Conservation (phyloP, 2,888 invertebrate species). For the Meta bourneti region DNA sequence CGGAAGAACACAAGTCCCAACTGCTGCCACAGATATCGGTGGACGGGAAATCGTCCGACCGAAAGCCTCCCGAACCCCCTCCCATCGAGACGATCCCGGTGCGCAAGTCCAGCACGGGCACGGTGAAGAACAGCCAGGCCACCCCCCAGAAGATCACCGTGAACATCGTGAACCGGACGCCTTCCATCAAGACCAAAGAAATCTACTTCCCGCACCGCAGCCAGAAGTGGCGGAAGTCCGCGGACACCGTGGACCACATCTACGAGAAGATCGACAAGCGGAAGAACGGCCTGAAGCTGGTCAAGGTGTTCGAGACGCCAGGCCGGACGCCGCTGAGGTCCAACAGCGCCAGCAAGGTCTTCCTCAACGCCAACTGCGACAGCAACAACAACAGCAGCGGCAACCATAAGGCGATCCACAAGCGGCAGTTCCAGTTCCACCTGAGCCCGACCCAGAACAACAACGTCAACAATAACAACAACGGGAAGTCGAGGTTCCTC, state of each 20-base stretch:
- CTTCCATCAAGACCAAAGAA: constrained; percentile 69
- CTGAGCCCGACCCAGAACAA: constrained; percentile 47
- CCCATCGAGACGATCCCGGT: constrained; percentile 93
- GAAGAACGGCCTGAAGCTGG: constrained; percentile 52
- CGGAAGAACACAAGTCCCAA: constrained; percentile 60
- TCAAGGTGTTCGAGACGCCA: constrained; percentile 51
- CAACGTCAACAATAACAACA: background rate
- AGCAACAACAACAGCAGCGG: constrained; percentile 59
- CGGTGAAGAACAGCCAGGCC: constrained; percentile 56
- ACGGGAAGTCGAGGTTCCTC: constrained; percentile 60
- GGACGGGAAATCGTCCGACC: constrained; percentile 14
- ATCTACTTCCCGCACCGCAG: constrained; percentile 59
- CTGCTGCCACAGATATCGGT: constrained; percentile 77
- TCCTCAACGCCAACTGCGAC: constrained; percentile 57
- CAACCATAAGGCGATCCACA: constrained; percentile 31
- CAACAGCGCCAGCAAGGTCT: constrained; percentile 74
- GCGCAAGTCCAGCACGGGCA: constrained; percentile 55
- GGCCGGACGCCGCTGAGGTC: constrained; percentile 60
- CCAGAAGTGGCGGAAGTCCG: constrained; percentile 46
- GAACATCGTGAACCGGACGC: constrained; percentile 71
- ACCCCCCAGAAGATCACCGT: constrained; percentile 71
- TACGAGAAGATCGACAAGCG: constrained; percentile 73
- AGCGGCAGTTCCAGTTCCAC: constrained; percentile 48
- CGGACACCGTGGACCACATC: constrained; percentile 65
- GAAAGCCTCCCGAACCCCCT: constrained; percentile 89